These are phyloP conservation scores for Halcyon chelicuti DNA, from an alignment of 2,797 vertebrate genomes.

Conservation along the genomic window DNA sequence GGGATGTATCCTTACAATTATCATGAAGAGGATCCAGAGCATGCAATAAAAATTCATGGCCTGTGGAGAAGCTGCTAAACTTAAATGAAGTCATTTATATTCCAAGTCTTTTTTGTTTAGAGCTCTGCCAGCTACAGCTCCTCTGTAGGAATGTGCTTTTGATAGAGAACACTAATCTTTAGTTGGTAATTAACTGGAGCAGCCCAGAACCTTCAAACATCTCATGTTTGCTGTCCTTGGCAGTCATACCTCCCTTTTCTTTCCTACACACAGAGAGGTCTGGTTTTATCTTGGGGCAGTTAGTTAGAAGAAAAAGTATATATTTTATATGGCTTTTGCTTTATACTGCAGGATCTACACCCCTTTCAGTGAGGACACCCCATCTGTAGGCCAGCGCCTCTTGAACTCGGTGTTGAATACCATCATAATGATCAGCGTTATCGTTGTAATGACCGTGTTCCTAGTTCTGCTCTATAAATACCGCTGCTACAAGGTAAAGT, in stretches of 20 bases:
- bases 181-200: slow-evolving; percentile 13
- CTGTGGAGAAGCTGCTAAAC: neutral
- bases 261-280: neutral
- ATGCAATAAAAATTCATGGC: neutral
- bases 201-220: neutral
- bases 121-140: neutral
- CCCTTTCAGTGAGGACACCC: slow-evolving; percentile 91
- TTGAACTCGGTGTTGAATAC: slow-evolving; percentile 94
- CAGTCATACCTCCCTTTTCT: slow-evolving; percentile 16
- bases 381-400: slow-evolving; percentile 89
- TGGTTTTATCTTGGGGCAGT: neutral
- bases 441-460: slow-evolving; percentile 93
- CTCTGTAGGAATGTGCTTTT: neutral
- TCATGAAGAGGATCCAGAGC: neutral
- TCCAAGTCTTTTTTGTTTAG: neutral
- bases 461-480: slow-evolving; percentile 95
- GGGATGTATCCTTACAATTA: neutral
- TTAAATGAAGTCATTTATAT: neutral
- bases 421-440: slow-evolving; percentile 95
- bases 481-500: slow-evolving; percentile 93
- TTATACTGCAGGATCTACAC: slow-evolving; percentile 90
- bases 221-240: slow-evolving; percentile 17
- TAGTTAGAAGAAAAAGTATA: neutral
- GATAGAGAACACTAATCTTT: neutral
- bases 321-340: neutral